Base-by-base conservation (phyloP, 2,888 invertebrate species). In the Drosophila robusta region DNA sequence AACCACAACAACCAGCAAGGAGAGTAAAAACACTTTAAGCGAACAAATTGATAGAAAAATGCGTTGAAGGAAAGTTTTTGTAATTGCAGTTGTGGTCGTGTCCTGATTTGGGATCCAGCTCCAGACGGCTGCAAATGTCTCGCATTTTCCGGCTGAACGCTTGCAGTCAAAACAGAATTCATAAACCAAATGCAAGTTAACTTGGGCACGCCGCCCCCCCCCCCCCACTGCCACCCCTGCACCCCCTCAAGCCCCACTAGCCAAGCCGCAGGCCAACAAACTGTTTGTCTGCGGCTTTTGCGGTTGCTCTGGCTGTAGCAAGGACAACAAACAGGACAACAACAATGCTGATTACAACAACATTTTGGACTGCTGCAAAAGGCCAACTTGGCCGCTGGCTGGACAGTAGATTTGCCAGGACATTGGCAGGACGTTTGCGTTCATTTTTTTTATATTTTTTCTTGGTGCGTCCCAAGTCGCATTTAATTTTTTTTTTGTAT, bases 91-190 rank as follows among this genome's bases (percentile, higher is more conserved):
- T 36, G 12, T n/a, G 52, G 22, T 18, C 41, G 41, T 12, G 51
- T 16, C 7, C 34, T 36, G 22, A 34, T 29, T 47, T 16, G 34
- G 24, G 11, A 12, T 12, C 4, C 24, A 24, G 12, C 46, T 4
- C 12, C 12, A 57, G 68, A 60, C 38, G 55, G 18, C 47, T 54
- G 51, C 16, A 58, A 58, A 54, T 61, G 47, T 45, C 56, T 64
- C 50, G 70, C 70, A 84, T 84, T 87, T 84, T 87, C 76, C 80
- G 39, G 66, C 67, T 76, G 80, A 84, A 76, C 76, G 85, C 71
- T 70, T 82, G 68, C 74, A 75, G 72, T 69, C 75, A 76, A 82
- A 75, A 76, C 70, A 57, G 75, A 80, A 84, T 80, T 73, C 84
- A 85, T 81, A 85, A 87, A 84, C 74, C 79, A 70, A 86, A 84